A percentile compares a stretch with the other conserved stretches of the same genome.
Evolutionary conservation across 2,888 invertebrate species (phyloP).

Genomic region (Neoaliturus tenellus): DNA sequence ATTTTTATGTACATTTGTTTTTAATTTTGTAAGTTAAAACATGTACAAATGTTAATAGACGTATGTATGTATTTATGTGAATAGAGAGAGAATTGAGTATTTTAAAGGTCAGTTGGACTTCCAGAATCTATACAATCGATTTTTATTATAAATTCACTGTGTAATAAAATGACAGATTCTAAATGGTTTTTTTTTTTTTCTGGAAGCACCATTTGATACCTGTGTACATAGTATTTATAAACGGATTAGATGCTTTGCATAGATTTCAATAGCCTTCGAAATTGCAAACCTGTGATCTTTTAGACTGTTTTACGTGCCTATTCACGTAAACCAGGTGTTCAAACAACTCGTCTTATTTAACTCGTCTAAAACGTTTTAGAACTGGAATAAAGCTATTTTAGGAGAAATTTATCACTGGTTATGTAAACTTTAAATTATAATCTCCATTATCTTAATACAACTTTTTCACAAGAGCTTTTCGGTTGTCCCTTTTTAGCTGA

Average conservation of each 20-base stretch:
- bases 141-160: not conserved
- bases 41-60: slow-evolving; percentile 48
- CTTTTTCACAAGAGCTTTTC: not conserved
- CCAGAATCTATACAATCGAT: not conserved
- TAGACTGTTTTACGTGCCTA: slow-evolving; percentile 17
- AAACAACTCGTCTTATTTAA: not conserved
- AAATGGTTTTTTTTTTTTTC: not conserved
- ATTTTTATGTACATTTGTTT: slow-evolving; percentile 60
- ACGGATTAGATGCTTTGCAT: slow-evolving; percentile 31
- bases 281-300: slow-evolving; percentile 19
- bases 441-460: not conserved
- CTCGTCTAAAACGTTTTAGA: not conserved
- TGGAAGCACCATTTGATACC: slow-evolving; percentile 34
- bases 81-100: slow-evolving; percentile 26
- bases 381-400: not conserved
- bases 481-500: slow-evolving; percentile 17
- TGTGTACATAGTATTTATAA: slow-evolving; percentile 41
- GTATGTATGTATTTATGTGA: slow-evolving; percentile 48
- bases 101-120: not conserved
- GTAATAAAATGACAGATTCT: not conserved
- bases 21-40: slow-evolving; percentile 50
- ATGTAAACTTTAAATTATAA: not conserved
- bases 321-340: not conserved
- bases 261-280: not conserved
- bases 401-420: not conserved